phyloP scores from a whole-genome alignment of 1,140 invertebrate species.

The Achatina immaculata region DNA sequence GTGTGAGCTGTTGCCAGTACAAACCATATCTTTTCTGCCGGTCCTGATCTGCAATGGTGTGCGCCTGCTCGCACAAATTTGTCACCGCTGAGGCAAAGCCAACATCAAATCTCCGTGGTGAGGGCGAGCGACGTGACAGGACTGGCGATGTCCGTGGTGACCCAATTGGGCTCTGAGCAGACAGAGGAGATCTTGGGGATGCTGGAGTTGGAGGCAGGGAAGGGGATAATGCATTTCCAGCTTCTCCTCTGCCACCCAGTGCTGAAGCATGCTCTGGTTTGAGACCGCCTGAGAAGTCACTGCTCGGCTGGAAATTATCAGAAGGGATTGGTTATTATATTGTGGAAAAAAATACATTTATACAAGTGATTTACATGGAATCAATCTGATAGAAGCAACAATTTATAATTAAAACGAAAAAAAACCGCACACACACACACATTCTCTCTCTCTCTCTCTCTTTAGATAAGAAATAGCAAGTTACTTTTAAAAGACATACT shows the following conservation, averaged over 20 bases:
- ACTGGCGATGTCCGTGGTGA: slow-evolving; percentile 59
- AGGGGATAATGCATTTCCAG: slow-evolving; percentile 43
- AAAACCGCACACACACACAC: not conserved
- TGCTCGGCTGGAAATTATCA: slow-evolving; percentile 52
- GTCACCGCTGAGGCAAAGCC: slow-evolving; percentile 66
- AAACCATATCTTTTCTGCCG: slow-evolving; percentile 59
- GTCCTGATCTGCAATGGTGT: slow-evolving; percentile 63
- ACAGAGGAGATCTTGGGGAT: slow-evolving; percentile 52
- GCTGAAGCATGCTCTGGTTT: slow-evolving; percentile 60
- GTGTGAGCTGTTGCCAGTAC: too few relatives aligned
- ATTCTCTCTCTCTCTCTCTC: too few relatives aligned
- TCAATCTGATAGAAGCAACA: not conserved
- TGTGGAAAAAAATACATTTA: not conserved
- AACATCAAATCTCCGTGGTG: slow-evolving; percentile 59
- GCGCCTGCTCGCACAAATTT: slow-evolving; percentile 65
- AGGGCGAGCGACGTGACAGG: slow-evolving; percentile 55
- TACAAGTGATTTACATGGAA: not conserved
- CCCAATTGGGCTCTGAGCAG: slow-evolving; percentile 56
- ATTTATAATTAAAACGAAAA: not conserved
- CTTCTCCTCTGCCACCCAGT: not conserved
- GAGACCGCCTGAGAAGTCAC: slow-evolving; percentile 61
- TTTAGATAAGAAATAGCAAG: too few relatives aligned
- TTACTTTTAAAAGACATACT: too few relatives aligned
- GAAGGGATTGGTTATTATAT: not conserved
- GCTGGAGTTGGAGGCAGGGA: slow-evolving; percentile 56